These are phyloP conservation scores for Minunthozetes semirufus DNA, from an alignment of 2,888 invertebrate species.

Conservation along the genomic window DNA sequence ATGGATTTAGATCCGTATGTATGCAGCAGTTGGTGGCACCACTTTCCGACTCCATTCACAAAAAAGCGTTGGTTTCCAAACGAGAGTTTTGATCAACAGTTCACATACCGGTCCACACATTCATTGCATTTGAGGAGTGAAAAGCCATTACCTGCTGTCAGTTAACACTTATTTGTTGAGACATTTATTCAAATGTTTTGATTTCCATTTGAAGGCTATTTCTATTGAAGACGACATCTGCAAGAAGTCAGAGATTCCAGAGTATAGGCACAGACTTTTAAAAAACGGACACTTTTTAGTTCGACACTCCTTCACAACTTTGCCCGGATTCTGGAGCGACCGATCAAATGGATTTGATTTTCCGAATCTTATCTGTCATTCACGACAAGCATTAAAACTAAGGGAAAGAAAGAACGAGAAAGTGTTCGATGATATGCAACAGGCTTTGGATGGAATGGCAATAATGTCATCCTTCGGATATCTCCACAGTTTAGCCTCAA, in stretches of 20 bases:
- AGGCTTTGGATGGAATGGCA: conserved; percentile 65
- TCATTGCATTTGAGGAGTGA: conserved; percentile 62
- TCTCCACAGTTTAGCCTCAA: conserved; percentile 69
- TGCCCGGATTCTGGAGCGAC: conserved; percentile 65
- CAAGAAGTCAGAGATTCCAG: conserved; percentile 42
- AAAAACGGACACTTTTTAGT: background rate
- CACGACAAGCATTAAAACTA: conserved; percentile 56
- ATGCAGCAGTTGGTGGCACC: conserved; percentile 28
- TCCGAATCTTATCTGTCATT: conserved; percentile 67
- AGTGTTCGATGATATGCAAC: conserved; percentile 47
- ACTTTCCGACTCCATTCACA: conserved; percentile 28
- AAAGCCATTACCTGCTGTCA: conserved; percentile 60
- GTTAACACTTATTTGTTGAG: conserved; percentile 22
- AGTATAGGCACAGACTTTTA: conserved; percentile 55
- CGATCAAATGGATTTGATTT: conserved; percentile 60
- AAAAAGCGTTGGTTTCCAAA: conserved; percentile 19
- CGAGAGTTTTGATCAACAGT: conserved; percentile 10
- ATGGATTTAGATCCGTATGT: conserved; percentile 28
- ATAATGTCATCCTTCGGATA: conserved; percentile 72
- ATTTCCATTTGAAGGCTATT: conserved; percentile 51
- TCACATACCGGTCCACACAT: conserved; percentile 54
- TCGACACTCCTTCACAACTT: conserved; percentile 6
- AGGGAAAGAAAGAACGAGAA: conserved; percentile 22
- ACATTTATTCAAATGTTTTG: conserved; percentile 7
- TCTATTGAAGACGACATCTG: conserved; percentile 44